These are phyloP conservation scores for Vulpes vulpes DNA, from an alignment of 2,113 vertebrate species.

Conservation along the genomic window DNA sequence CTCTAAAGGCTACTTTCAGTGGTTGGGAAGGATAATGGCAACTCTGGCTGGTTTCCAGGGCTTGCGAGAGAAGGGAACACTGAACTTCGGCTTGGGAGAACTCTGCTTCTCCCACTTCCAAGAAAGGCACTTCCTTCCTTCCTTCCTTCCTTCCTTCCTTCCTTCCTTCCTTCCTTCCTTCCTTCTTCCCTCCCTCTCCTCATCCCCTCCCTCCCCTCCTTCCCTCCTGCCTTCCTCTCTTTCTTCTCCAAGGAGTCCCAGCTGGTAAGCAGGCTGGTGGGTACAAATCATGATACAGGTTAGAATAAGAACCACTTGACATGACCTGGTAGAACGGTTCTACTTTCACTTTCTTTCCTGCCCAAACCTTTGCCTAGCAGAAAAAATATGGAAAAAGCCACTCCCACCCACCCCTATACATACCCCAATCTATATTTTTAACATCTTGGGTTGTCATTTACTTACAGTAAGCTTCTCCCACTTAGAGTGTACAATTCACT, in stretches of 20 bases:
- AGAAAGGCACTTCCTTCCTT: background rate
- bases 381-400: background rate
- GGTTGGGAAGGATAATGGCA: background rate
- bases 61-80: background rate
- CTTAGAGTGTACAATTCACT: background rate
- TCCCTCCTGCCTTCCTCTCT: accelerated
- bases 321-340: background rate
- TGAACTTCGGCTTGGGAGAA: background rate
- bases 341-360: background rate
- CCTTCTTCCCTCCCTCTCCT: too few relatives aligned
- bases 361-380: background rate
- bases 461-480: background rate
- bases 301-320: background rate
- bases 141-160: too few relatives aligned
- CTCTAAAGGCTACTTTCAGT: background rate
- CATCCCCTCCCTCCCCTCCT: too few relatives aligned
- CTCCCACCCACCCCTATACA: background rate
- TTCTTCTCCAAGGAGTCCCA: background rate
- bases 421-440: background rate
- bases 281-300: background rate
- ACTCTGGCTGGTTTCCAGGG: background rate
- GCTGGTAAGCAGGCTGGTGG: background rate
- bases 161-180: too few relatives aligned
- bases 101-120: background rate
- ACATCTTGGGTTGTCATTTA: background rate